phyloP scores from a whole-genome alignment of 1,140 invertebrate species.

The Apocrypta bakeri region DNA sequence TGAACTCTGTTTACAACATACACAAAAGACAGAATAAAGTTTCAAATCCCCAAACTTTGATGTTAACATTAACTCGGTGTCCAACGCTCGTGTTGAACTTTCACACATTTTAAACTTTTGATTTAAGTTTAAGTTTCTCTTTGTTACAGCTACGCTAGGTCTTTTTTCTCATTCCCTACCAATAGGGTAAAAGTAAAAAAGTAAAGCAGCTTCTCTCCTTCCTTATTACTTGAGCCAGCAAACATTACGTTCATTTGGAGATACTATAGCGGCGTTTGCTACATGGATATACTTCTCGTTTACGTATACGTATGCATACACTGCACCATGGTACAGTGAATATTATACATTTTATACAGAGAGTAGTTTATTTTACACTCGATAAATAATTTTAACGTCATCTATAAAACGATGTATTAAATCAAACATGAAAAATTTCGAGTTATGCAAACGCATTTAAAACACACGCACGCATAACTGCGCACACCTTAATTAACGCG shows the following conservation, averaged over 20 bases:
- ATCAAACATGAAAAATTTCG: not conserved
- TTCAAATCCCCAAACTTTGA: not conserved
- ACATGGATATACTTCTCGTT: constrained; percentile 3
- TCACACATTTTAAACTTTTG: not conserved
- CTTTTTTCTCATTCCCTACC: constrained; percentile 3
- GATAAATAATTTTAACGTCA: not conserved
- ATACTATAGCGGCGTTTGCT: not conserved
- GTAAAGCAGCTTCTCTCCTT: not conserved
- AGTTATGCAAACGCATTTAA: not conserved
- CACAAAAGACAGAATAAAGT: not conserved
- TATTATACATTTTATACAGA: too few relatives aligned
- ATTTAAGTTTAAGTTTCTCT: constrained; percentile 47
- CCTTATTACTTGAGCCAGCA: constrained; percentile 4
- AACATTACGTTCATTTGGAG: constrained; percentile 17
- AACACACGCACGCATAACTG: not conserved
- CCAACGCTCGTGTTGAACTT: not conserved
- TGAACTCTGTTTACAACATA: not conserved
- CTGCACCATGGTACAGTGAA: too few relatives aligned
- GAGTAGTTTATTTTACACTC: not conserved
- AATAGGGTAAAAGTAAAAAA: too few relatives aligned
- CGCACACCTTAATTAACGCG: too few relatives aligned
- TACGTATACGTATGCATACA: not conserved
- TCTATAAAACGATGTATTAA: not conserved
- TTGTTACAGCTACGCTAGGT: constrained; percentile 24
- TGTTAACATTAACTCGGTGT: not conserved